Evolutionary conservation across 2,797 vertebrate species (phyloP), one percentile per base, ranked within the genome.

Genomic region (Enteromius afrohamiltoni): DNA sequence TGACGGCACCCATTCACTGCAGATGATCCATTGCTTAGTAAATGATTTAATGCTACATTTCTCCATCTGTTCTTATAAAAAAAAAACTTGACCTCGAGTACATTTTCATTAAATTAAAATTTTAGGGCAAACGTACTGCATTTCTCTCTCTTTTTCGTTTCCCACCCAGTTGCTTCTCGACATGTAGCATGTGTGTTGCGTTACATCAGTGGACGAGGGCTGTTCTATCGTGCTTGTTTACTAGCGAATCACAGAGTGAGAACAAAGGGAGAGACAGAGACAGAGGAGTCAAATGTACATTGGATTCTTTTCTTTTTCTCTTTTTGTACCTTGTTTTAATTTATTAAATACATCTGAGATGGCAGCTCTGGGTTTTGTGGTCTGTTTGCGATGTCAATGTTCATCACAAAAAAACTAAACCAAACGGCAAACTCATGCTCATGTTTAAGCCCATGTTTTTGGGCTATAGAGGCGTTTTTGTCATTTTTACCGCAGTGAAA

Each of bases 291-390:
- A 93, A 91, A 92, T 94, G 93, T 95, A 95, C 89, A 94, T 93
- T 92, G 88, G 47, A 6, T n/a, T 74, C 53, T 69, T 70, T 37
- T 79, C 65, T 65, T 73, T 62, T 90, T 93, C 85, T 85, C 89
- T 89, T 93, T 95, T 95, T 95, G 94, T 95, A 96, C 93, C 90
- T 94, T 94, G 92, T 93, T 96, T 95, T 96, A 96, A 96, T 95
- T 96, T 96, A 96, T 95, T 96, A 96, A 96, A 96, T 95, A 94
- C 95, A 95, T 95, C 91, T 93, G 94, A 92, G 92, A 94, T 91
- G 91, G 92, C 92, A 91, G 55, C 34, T 85, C 29, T 75, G 85
- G 60, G 26, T 45, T 73, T 26, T 40, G 58, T 84, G 11, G 34
- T 60, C 62, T 87, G 68, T 58, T 31, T 83, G 62, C 75, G n/a